phyloP scores from a whole-genome alignment of 2,888 invertebrate genomes.

The Allolobophora icterica region DNA sequence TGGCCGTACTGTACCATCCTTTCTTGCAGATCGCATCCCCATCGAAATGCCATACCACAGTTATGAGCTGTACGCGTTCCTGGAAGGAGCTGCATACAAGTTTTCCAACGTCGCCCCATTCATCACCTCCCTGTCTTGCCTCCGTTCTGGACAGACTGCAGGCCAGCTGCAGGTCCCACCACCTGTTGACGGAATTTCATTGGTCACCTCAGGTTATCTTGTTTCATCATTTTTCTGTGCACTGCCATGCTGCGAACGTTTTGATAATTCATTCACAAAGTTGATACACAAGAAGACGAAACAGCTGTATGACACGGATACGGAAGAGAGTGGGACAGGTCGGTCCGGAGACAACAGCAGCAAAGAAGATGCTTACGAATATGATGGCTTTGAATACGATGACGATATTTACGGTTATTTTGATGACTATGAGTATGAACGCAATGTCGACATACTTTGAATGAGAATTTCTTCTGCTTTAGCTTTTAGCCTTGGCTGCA shows the following conservation, averaged over 20 bases:
- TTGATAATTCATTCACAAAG: conserved; percentile 58
- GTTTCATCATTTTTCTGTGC: conserved; percentile 49
- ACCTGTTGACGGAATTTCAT: conserved; percentile 60
- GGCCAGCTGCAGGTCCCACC: conserved; percentile 58
- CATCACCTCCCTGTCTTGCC: conserved; percentile 58
- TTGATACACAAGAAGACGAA: conserved; percentile 52
- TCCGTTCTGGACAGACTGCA: conserved; percentile 53
- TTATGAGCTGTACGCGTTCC: conserved; percentile 55
- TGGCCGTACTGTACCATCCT: conserved; percentile 52
- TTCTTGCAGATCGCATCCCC: conserved; percentile 49
- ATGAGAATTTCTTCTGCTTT: not conserved
- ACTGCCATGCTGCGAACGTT: conserved; percentile 53
- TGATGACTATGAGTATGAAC: conserved; percentile 35
- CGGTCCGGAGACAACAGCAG: conserved; percentile 45
- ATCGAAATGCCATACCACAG: conserved; percentile 53
- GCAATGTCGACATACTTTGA: conserved; percentile 26
- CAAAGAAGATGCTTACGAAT: conserved; percentile 58
- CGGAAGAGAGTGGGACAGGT: conserved; percentile 59
- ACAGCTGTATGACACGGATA: conserved; percentile 43
- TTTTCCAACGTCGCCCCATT: conserved; percentile 60
- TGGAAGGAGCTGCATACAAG: conserved; percentile 55
- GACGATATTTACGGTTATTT: conserved; percentile 62
- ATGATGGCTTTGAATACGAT: conserved; percentile 60
- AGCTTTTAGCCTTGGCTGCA: not conserved
- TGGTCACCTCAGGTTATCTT: conserved; percentile 55